phyloP scores from a whole-genome alignment of 2,113 vertebrate genomes.

The Oxyruncus cristatus region DNA sequence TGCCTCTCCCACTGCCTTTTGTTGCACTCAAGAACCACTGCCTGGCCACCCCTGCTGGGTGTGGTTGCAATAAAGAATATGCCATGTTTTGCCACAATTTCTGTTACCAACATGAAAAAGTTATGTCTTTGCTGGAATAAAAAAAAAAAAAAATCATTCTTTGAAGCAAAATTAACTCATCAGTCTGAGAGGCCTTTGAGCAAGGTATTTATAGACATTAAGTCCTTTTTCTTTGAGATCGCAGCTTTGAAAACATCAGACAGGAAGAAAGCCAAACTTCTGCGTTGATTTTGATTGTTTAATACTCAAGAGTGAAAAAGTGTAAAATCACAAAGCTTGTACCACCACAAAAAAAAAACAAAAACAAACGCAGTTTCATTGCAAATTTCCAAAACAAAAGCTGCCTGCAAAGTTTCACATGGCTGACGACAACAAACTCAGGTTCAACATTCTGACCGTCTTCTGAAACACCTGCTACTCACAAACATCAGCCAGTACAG shows the following conservation, averaged over 20 bases:
- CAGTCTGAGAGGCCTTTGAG: background rate
- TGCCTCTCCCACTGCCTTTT: background rate
- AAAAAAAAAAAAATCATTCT: background rate
- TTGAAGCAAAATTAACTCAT: background rate
- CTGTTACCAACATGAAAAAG: background rate
- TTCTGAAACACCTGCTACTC: conserved; percentile 57
- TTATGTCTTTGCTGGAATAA: background rate
- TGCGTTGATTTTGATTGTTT: conserved; percentile 53
- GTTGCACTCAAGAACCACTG: background rate
- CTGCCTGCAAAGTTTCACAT: conserved; percentile 38
- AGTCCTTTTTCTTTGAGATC: background rate
- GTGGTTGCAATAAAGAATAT: background rate
- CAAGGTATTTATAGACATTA: background rate
- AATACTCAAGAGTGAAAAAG: conserved; percentile 70
- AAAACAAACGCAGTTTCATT: conserved; percentile 13
- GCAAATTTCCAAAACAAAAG: conserved; percentile 56
- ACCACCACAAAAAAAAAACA: conserved; percentile 25
- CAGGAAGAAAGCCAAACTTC: background rate
- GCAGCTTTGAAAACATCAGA: background rate
- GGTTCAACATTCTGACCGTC: conserved; percentile 53
- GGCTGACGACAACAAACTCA: conserved; percentile 36
- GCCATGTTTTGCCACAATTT: background rate
- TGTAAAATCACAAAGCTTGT: conserved; percentile 67
- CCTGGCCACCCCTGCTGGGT: background rate
- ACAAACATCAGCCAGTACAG: conserved; percentile 16